Conservation (phyloP, 2,888 invertebrate species). For the Ormyrus nitidulus region DNA sequence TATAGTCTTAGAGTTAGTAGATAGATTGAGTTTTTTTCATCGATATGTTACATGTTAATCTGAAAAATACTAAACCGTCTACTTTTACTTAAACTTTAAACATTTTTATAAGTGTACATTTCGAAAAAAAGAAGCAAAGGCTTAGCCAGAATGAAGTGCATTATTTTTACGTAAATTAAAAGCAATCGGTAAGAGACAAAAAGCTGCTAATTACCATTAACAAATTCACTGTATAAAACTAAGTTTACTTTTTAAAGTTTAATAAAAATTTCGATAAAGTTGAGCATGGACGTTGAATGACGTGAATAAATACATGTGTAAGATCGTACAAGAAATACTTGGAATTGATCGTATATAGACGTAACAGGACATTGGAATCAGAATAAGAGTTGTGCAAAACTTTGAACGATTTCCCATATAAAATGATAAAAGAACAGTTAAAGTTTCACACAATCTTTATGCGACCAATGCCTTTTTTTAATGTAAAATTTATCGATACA, state of each 20-base stretch:
- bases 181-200: no score
- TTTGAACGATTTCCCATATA: conserved; percentile 18
- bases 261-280: background rate
- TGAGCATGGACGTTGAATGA: background rate
- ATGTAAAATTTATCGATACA: no score
- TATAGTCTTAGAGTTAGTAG: conserved; percentile 35
- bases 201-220: no score
- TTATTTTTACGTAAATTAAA: no score
- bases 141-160: no score
- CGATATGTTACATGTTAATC: conserved; percentile 46
- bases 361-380: background rate
- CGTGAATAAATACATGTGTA: conserved; percentile 2
- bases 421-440: conserved; percentile 24
- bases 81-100: background rate
- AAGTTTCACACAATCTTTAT: conserved; percentile 29
- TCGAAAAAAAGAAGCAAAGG: background rate
- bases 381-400: conserved; percentile 25
- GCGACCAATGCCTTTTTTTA: conserved; percentile 1
- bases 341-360: conserved; percentile 24
- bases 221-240: no score
- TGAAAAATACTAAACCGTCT: conserved; percentile 4
- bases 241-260: no score
- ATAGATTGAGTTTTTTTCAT: conserved; percentile 13
- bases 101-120: background rate
- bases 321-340: conserved; percentile 21